Conservation (phyloP, 2,797 vertebrate species). For the Cuculus canorus region DNA sequence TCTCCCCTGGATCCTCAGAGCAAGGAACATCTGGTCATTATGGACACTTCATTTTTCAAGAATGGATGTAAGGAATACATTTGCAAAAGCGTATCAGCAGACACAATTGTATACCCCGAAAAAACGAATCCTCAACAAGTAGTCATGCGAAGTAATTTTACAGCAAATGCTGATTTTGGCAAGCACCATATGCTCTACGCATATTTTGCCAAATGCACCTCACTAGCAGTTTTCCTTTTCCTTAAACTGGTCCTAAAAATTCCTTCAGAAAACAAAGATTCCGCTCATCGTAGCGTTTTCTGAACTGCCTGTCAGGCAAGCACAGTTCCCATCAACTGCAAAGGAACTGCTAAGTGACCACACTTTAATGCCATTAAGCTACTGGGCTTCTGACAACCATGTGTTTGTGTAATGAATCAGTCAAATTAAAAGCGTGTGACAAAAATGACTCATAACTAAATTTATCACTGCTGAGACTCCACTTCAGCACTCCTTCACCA, state of each 20-base stretch:
- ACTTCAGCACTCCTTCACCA: conserved; percentile 53
- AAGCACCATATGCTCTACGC: not conserved
- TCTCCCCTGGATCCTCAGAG: not conserved
- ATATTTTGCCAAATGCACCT: not conserved
- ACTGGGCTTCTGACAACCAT: conserved; percentile 64
- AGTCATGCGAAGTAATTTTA: not conserved
- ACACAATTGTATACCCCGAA: not conserved
- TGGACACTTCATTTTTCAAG: not conserved
- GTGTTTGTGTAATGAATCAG: conserved; percentile 66
- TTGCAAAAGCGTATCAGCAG: not conserved
- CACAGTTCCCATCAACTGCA: conserved; percentile 23
- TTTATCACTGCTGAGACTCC: conserved; percentile 25
- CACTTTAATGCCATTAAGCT: conserved; percentile 68
- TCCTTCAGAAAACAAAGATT: conserved; percentile 16
- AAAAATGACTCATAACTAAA: conserved; percentile 67
- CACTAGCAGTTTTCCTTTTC: conserved; percentile 1
- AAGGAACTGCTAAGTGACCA: conserved; percentile 66
- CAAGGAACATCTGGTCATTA: conserved; percentile 11
- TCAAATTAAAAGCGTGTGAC: conserved; percentile 68
- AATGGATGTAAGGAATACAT: not conserved
- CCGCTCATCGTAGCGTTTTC: not conserved
- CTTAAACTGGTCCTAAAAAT: not conserved
- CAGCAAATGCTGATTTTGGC: conserved; percentile 44
- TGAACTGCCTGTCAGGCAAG: conserved; percentile 30
- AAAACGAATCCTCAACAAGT: not conserved